Base-by-base conservation (phyloP, 30 jellyfish, hydroid and myxozoan genomes). In the Cassiopea xamachana region DNA sequence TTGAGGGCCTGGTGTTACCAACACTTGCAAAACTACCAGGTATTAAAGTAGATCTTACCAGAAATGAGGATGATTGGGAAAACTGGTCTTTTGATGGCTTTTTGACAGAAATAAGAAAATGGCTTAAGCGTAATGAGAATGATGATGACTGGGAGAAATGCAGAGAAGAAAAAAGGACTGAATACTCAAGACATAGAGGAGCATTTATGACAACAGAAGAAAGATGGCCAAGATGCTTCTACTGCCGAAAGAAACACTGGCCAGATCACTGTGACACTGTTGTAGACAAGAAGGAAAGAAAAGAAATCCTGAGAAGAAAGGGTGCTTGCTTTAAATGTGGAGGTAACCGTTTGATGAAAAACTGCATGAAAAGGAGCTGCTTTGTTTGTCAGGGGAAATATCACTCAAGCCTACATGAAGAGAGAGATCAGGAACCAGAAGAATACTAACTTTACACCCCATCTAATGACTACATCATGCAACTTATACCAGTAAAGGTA, bases 171-270 rank as follows among this genome's bases (percentile, higher is more conserved):
- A 55, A 77, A 55, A 77, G 70, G 47, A 43, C 5, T 10, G 73
- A 77, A 7, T 55, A 5, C 2, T 7, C 69, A 7, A 69, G 60
- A 44, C 83, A 46, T 7, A 82, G 82, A 64, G 75, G 72, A 70
- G 1, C 91, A 82, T 69, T 80, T 45, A 80, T 43, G 89, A 80
- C 77, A 15, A 27, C 60, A 9, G 79, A 60, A 46, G 17, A 64
- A 69, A 71, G 78, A 49, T 82, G 85, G 27, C 94, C 94, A 19
- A 62, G 82, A 44, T 74, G 94, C 77, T 86, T 86, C 61, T 60
- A 73, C 79, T 86, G 90, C 49, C 88, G 90, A 77, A 87, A 60
- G 48, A 86, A 77, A 73, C 93, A 86, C 81, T 86, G 93, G 94
- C 94, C 90, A 44, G 94, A 87, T 68, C 58, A 79, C 39, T 68